phyloP scores from a whole-genome alignment of 2,113 vertebrate genomes.

The Redunca redunca region DNA sequence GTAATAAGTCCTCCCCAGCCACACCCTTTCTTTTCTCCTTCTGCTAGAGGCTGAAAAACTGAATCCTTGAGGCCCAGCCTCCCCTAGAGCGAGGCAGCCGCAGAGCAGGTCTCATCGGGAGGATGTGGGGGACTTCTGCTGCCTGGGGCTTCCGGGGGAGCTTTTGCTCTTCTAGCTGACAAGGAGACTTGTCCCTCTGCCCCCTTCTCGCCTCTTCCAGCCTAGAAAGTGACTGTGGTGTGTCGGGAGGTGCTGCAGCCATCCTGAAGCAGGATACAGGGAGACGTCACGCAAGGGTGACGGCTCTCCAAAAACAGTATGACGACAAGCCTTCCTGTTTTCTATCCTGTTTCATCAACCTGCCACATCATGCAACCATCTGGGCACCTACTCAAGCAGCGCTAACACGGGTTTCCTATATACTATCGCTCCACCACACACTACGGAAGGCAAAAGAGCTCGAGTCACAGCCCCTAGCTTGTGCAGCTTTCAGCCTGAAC shows the following conservation, averaged over 20 bases:
- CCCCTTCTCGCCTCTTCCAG: neutral
- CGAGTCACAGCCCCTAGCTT: neutral
- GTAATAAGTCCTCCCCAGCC: neutral
- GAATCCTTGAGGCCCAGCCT: accelerated
- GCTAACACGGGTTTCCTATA: accelerated
- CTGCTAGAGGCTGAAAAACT: neutral
- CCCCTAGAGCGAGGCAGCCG: accelerated
- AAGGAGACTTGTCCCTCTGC: neutral
- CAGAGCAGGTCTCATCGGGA: accelerated
- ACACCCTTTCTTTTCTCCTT: neutral
- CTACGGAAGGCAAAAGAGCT: neutral
- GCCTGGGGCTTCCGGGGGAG: neutral
- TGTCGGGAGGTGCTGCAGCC: neutral
- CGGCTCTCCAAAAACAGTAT: accelerated
- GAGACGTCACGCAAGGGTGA: neutral
- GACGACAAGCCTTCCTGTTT: accelerated
- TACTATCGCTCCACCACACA: accelerated
- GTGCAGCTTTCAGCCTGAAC: neutral
- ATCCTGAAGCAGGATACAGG: accelerated
- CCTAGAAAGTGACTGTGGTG: neutral
- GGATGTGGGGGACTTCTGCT: accelerated
- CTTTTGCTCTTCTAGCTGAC: neutral
- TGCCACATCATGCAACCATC: accelerated
- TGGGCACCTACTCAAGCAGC: accelerated
- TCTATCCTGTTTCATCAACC: neutral